These are phyloP conservation scores for Rhorus exstirpatorius DNA, from an alignment of 2,888 invertebrate genomes.

Conservation along the genomic window DNA sequence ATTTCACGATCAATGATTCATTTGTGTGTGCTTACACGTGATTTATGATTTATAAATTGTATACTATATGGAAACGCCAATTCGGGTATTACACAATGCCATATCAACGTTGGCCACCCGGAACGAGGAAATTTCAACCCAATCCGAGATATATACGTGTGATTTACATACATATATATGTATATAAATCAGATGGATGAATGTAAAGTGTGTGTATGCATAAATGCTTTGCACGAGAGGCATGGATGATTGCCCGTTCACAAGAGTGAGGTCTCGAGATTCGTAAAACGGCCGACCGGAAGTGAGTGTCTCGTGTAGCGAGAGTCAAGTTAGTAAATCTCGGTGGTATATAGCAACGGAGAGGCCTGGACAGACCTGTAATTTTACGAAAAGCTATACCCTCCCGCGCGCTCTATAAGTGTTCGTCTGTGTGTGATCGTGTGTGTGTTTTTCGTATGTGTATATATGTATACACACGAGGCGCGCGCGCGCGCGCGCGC, in stretches of 20 bases:
- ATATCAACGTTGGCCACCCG: slow-evolving; percentile 22
- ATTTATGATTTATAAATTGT: slow-evolving; percentile 38
- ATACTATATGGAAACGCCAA: slow-evolving; percentile 14
- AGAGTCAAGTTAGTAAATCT: slow-evolving; percentile 78
- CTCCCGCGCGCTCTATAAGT: slow-evolving; percentile 24
- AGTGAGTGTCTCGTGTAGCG: slow-evolving; percentile 65
- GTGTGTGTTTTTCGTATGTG: slow-evolving; percentile 4
- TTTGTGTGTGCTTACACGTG: not conserved
- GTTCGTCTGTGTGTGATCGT: not conserved
- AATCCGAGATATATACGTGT: not conserved
- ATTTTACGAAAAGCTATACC: slow-evolving; percentile 79
- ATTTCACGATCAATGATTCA: slow-evolving; percentile 31
- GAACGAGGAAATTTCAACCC: slow-evolving; percentile 1
- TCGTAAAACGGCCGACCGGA: slow-evolving; percentile 68
- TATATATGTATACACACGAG: slow-evolving; percentile 3
- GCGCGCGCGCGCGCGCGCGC: slow-evolving; percentile 36
- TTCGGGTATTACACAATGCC: slow-evolving; percentile 34
- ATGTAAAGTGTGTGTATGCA: slow-evolving; percentile 4
- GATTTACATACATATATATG: not conserved
- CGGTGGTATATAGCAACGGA: slow-evolving; percentile 77
- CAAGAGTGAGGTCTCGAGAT: slow-evolving; percentile 46
- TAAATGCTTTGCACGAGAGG: slow-evolving; percentile 34
- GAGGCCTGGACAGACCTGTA: slow-evolving; percentile 76
- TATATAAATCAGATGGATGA: slow-evolving; percentile 8
- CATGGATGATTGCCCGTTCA: slow-evolving; percentile 52